phyloP scores from a whole-genome alignment of 2,888 invertebrate genomes.

The Pimpla rufipes region DNA sequence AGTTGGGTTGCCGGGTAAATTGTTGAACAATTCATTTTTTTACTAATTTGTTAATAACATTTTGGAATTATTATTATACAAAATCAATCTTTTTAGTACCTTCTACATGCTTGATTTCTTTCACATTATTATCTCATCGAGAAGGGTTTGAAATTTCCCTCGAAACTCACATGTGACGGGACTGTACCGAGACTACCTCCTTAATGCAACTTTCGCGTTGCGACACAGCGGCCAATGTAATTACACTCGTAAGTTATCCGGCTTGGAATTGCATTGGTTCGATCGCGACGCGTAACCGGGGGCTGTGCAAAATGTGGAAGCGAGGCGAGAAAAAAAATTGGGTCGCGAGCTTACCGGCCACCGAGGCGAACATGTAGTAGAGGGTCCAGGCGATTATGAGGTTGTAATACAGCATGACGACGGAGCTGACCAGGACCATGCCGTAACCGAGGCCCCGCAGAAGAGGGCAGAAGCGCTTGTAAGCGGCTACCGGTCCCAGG shows the following conservation, averaged over 20 bases:
- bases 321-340: constrained; percentile 1
- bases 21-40: too few relatives aligned
- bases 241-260: constrained; percentile 4
- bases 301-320: not conserved
- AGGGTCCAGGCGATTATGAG: constrained; percentile 93
- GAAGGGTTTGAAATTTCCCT: too few relatives aligned
- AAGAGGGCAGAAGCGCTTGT: constrained; percentile 92
- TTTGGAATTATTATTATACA: too few relatives aligned
- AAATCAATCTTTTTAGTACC: too few relatives aligned
- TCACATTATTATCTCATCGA: too few relatives aligned
- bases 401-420: constrained; percentile 92
- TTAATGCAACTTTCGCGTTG: not conserved
- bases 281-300: not conserved
- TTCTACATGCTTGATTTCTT: too few relatives aligned
- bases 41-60: too few relatives aligned
- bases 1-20: too few relatives aligned
- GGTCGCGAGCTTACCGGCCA: constrained; percentile 86
- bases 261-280: not conserved
- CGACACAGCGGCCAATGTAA: not conserved
- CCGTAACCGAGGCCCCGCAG: constrained; percentile 91
- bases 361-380: constrained; percentile 91
- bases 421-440: constrained; percentile 91
- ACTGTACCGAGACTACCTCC: too few relatives aligned
- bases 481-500: constrained; percentile 92
- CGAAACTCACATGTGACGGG: too few relatives aligned